Evolutionary conservation across 2,113 vertebrate species (phyloP).

Genomic region (Progne subis): DNA sequence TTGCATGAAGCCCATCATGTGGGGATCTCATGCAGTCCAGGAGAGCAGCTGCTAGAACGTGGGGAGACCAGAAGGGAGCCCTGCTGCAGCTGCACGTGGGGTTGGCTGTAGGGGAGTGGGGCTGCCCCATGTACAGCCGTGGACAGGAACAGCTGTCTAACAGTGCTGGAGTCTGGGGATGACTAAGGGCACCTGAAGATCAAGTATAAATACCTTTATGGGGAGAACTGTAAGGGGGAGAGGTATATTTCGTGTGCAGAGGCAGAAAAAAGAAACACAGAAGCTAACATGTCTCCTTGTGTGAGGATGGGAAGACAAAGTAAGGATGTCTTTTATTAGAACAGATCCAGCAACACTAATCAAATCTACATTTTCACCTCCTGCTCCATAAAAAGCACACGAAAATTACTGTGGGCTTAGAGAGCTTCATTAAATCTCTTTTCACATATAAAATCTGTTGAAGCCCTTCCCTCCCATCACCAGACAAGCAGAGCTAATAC

Average conservation of each 20-base stretch:
- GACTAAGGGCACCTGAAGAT: background rate
- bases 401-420: background rate
- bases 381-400: background rate
- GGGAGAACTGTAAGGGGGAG: background rate
- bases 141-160: background rate
- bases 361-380: background rate
- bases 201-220: background rate
- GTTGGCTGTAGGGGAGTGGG: background rate
- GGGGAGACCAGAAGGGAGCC: background rate
- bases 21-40: background rate
- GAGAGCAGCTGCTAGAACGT: background rate
- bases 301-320: background rate
- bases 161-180: background rate
- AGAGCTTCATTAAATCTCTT: constrained; percentile 14
- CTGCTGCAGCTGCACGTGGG: background rate
- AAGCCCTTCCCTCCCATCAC: background rate
- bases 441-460: background rate
- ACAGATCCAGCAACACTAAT: background rate
- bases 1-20: background rate
- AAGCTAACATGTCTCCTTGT: background rate
- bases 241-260: background rate
- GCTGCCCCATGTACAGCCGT: background rate
- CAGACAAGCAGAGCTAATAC: background rate
- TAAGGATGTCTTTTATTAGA: background rate
- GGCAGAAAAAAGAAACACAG: background rate